Evolutionary conservation across 2,888 invertebrate species (phyloP).

Genomic region (Timandra comae): DNA sequence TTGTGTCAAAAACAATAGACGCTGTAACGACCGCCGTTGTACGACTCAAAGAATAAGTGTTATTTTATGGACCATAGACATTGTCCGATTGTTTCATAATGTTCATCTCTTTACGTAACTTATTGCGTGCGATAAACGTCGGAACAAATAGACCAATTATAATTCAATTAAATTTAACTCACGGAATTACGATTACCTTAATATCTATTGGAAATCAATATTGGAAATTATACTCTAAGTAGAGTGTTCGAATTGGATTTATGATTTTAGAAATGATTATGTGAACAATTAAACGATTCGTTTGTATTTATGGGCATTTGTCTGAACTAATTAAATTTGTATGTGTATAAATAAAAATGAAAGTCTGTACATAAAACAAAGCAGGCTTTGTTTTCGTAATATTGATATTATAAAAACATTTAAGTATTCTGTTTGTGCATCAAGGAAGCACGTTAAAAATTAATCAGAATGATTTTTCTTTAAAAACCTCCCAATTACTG

Average conservation of each 20-base stretch:
- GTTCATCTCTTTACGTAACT: background rate
- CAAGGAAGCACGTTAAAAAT: too few species aligned
- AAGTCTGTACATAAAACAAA: too few species aligned
- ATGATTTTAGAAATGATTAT: background rate
- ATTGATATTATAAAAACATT: too few species aligned
- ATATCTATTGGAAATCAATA: conserved; percentile 7
- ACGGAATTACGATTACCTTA: conserved; percentile 14
- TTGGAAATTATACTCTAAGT: conserved; percentile 1
- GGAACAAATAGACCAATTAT: conserved; percentile 22
- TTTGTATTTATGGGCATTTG: conserved; percentile 15
- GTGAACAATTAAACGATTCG: conserved; percentile 13
- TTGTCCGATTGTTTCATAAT: conserved; percentile 17
- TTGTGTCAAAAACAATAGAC: conserved; percentile 20
- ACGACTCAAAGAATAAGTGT: conserved; percentile 18
- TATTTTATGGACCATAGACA: conserved; percentile 18
- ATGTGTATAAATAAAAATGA: too few species aligned
- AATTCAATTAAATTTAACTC: conserved; percentile 16
- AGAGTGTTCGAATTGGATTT: too few species aligned
- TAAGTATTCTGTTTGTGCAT: too few species aligned
- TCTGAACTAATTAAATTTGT: conserved; percentile 3
- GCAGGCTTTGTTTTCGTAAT: too few species aligned
- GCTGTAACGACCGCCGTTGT: background rate
- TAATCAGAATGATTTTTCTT: too few species aligned
- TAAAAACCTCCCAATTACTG: too few species aligned
- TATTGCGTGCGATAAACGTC: conserved; percentile 16